Evolutionary conservation across 2,113 vertebrate genomes (phyloP).

Genomic region (Mustelus asterias): DNA sequence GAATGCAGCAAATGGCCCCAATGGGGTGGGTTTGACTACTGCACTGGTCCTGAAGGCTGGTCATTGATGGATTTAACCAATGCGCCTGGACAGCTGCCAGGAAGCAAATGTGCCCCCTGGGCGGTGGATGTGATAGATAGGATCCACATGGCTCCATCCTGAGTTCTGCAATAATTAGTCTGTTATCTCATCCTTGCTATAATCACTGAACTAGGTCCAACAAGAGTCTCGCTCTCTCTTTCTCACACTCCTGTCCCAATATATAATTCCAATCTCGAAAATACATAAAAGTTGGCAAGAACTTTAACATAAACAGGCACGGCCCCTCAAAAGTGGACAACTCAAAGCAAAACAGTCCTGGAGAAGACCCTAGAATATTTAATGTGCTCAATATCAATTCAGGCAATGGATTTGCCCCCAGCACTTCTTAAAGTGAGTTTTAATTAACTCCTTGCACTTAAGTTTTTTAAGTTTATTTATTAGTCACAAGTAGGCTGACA

Average conservation of each 20-base stretch:
- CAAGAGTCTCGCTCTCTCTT: neutral
- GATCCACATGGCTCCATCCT: neutral
- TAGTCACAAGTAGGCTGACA: too few relatives aligned
- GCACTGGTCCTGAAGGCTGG: neutral
- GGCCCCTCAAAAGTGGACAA: neutral
- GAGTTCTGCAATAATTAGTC: neutral
- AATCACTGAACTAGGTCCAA: neutral
- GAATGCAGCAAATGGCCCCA: too few relatives aligned
- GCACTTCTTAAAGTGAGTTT: neutral
- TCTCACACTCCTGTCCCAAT: neutral
- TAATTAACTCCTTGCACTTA: neutral
- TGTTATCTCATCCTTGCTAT: neutral
- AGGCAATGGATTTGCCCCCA: neutral
- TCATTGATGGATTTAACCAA: neutral
- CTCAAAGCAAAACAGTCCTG: neutral
- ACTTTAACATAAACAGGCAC: neutral
- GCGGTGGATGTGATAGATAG: neutral
- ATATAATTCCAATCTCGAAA: neutral
- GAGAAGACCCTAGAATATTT: neutral
- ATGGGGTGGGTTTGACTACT: neutral
- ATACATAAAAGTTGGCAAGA: neutral
- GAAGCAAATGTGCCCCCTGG: neutral
- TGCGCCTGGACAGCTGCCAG: neutral
- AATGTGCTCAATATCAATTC: neutral
- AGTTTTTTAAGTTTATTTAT: too few relatives aligned